Evolutionary conservation across 2,888 invertebrate genomes (phyloP).

Genomic region (Nomada lathburiana): DNA sequence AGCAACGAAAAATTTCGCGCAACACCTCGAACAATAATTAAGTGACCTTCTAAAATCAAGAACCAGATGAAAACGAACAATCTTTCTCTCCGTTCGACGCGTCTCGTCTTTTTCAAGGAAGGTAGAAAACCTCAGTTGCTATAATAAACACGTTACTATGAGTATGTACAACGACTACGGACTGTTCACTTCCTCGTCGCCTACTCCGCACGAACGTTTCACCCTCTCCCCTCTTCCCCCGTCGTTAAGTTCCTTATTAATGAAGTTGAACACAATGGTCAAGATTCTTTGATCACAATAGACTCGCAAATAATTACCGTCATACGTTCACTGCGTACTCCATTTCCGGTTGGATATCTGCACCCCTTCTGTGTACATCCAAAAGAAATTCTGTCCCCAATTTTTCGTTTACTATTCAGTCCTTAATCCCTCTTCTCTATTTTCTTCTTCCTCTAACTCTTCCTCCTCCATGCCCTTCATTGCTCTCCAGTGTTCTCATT

Average conservation of each 20-base stretch:
- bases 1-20: background rate
- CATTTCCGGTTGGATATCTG: background rate
- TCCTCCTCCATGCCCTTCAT: background rate
- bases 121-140: slow-evolving; percentile 50
- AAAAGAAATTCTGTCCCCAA: background rate
- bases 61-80: background rate
- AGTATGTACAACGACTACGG: slow-evolving; percentile 68
- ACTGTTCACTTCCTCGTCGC: slow-evolving; percentile 47
- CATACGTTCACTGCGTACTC: slow-evolving; percentile 9
- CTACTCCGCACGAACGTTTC: slow-evolving; percentile 47
- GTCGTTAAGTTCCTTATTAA: slow-evolving; percentile 72
- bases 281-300: slow-evolving; percentile 77
- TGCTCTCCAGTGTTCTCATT: background rate
- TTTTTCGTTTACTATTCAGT: background rate
- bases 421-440: no score
- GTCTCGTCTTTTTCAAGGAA: slow-evolving; percentile 30
- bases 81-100: slow-evolving; percentile 27
- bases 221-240: slow-evolving; percentile 41
- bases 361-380: background rate
- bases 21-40: background rate
- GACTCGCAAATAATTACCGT: slow-evolving; percentile 70
- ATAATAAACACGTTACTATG: slow-evolving; percentile 64
- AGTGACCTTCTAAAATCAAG: background rate
- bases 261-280: slow-evolving; percentile 81
- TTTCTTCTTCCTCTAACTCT: background rate